These are phyloP conservation scores for Agrochola macilenta DNA, from an alignment of 2,888 invertebrate species.

Conservation along the genomic window DNA sequence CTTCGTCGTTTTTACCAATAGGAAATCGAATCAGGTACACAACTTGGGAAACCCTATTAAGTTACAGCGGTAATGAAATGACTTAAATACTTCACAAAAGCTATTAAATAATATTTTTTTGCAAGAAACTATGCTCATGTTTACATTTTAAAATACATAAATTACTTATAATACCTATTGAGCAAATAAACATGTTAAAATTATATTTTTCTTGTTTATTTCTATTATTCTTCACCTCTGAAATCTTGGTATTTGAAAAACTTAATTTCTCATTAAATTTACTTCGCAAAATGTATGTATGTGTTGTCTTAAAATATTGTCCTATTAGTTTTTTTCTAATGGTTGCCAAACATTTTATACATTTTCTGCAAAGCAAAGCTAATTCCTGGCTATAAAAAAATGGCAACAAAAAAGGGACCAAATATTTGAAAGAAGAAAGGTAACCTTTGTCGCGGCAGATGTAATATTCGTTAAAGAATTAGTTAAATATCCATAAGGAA, in stretches of 20 bases:
- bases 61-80: neutral
- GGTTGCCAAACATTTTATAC: neutral
- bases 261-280: neutral
- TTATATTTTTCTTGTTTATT: neutral
- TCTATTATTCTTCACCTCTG: neutral
- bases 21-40: neutral
- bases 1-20: neutral
- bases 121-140: neutral
- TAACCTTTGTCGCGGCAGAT: neutral
- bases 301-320: neutral
- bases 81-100: neutral
- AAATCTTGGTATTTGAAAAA: neutral
- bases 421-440: neutral
- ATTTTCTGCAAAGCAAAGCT: neutral
- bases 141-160: neutral
- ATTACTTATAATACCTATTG: neutral
- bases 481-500: neutral
- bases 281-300: neutral
- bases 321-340: neutral
- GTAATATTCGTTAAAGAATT: neutral
- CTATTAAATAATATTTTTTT: neutral
- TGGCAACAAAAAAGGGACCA: neutral
- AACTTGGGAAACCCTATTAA: neutral
- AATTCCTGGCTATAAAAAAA: neutral
- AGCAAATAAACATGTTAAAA: neutral